Evolutionary conservation across 2,888 invertebrate genomes (phyloP).

Genomic region (Cheilosia grossa): DNA sequence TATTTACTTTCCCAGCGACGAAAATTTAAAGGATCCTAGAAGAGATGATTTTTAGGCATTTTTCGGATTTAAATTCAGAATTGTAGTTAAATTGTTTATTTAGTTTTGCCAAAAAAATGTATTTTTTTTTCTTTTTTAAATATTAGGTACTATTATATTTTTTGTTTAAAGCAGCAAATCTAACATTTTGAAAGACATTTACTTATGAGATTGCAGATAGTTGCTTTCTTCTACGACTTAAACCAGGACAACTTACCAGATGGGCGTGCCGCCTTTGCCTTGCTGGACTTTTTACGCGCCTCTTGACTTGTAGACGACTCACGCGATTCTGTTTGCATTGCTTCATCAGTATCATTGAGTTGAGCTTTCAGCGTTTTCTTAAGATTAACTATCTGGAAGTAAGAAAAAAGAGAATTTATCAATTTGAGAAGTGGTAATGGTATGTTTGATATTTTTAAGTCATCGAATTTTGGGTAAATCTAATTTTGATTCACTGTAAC

Average conservation of each 20-base stretch:
- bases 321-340: slow-evolving; percentile 89
- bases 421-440: no score
- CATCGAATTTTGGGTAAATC: no score
- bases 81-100: slow-evolving; percentile 1
- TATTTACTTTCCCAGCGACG: slow-evolving; percentile 69
- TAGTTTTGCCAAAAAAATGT: not conserved
- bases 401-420: not conserved
- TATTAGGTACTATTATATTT: slow-evolving; percentile 8
- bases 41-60: slow-evolving; percentile 59
- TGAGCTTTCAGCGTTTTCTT: slow-evolving; percentile 95
- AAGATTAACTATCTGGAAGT: slow-evolving; percentile 89
- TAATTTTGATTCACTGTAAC: no score
- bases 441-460: no score
- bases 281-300: slow-evolving; percentile 81
- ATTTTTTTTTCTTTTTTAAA: slow-evolving; percentile 1
- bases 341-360: slow-evolving; percentile 92
- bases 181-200: slow-evolving; percentile 22
- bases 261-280: slow-evolving; percentile 80
- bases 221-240: slow-evolving; percentile 69
- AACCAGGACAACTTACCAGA: slow-evolving; percentile 78
- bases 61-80: slow-evolving; percentile 21
- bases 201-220: slow-evolving; percentile 19
- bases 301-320: slow-evolving; percentile 84
- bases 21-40: slow-evolving; percentile 74
- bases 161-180: slow-evolving; percentile 31